Conservation (phyloP, 2,113 vertebrate genomes). For the Bettongia penicillata region DNA sequence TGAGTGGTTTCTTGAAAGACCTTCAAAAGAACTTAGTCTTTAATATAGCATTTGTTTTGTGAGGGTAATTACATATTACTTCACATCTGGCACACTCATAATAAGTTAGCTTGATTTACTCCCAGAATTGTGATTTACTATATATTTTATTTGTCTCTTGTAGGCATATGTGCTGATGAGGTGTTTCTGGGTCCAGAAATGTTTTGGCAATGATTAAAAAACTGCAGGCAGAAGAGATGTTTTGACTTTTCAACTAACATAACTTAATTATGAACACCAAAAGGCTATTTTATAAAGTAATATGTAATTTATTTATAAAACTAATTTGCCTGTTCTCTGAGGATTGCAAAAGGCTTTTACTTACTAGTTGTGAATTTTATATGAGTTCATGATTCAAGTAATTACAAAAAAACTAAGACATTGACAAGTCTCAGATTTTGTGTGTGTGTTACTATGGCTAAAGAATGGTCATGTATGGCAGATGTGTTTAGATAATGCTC, state of each 20-base stretch:
- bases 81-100: not conserved
- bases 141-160: not conserved
- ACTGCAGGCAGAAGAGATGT: not conserved
- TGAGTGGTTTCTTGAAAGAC: not conserved
- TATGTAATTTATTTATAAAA: not conserved
- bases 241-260: not conserved
- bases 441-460: not conserved
- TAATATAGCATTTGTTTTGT: not conserved
- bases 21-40: slow-evolving; percentile 13
- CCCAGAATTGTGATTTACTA: slow-evolving; percentile 40
- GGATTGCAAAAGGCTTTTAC: not conserved
- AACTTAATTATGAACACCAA: not conserved
- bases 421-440: not conserved
- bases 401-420: not conserved
- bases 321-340: not conserved
- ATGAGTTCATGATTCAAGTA: not conserved
- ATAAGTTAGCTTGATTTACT: not conserved
- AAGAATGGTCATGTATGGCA: not conserved
- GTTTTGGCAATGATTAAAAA: not conserved
- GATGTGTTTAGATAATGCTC: not conserved
- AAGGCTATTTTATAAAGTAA: not conserved
- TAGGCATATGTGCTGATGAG: not conserved
- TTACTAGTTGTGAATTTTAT: not conserved
- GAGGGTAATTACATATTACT: not conserved
- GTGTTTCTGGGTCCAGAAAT: not conserved